Base-by-base conservation (phyloP, 2,888 invertebrate species). In the Quadriops clusia region DNA sequence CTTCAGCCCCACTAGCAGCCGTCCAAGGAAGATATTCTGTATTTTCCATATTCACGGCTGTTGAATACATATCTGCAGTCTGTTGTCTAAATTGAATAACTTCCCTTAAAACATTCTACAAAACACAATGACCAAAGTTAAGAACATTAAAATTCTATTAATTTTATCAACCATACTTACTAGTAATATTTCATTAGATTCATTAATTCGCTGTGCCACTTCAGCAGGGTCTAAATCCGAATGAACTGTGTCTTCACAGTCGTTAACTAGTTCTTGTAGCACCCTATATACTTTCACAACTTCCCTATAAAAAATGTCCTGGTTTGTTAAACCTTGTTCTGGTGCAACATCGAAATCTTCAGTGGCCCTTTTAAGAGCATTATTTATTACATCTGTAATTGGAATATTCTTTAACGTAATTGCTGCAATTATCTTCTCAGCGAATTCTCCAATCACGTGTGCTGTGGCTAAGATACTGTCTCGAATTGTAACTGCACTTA, bases 391-490 rank as follows among this genome's bases (percentile, higher is more conserved):
- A 46, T 55, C 67, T 65, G 67, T 65, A 26, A 60, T 53, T 33
- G 74, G 82, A 32, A 77, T 61, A 28, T 68, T 67, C 41, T 80
- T 71, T 41, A 91, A 63, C 1, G 80, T 68, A 10, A 74, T 63
- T 1, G 84, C 82, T 1, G 79, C 80, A 8, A 78, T 69, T 34
- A 89, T 68, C 58, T 83, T 84, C 59, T 90, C 91, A 4, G 78
- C 75, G 47, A 84, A 75, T 55, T 78, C 81, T 49, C 50, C 50
- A 35, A 54, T 33, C 12, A 64, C 56, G 30, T 64, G 58, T 2
- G 67, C 58, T 0, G 77, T 77, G 4, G 70, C 61, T 55, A 70
- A 64, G 3, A 64, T 50, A 3, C 59, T 59, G 32, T 64, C 65
- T 28, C 56, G 43, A 8, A 53, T 33, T 3, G 47, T 53, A 12